These are phyloP conservation scores for Hemichromis elongatus DNA, from an alignment of 2,113 vertebrate species.

Conservation along the genomic window DNA sequence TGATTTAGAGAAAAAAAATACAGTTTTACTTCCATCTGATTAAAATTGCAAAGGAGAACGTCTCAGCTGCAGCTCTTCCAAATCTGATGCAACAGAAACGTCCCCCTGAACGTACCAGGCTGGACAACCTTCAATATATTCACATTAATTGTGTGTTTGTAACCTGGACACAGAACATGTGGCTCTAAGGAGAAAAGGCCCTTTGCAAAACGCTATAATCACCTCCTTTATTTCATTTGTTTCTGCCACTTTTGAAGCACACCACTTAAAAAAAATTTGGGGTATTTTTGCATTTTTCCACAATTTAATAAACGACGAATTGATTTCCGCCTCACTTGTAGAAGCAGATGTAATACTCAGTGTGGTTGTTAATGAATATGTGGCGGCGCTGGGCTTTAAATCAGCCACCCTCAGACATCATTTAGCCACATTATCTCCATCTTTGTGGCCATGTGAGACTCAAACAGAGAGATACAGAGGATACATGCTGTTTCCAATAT, in stretches of 20 bases:
- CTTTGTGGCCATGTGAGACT: slow-evolving; percentile 22
- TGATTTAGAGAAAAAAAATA: not conserved
- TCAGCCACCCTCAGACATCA: slow-evolving; percentile 44
- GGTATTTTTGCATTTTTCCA: not conserved
- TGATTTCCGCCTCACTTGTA: not conserved
- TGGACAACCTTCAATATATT: not conserved
- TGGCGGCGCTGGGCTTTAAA: not conserved
- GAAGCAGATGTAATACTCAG: not conserved
- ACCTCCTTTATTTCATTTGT: not conserved
- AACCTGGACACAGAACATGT: not conserved
- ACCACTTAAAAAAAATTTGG: not conserved
- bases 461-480: slow-evolving; percentile 53
- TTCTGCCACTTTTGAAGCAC: not conserved
- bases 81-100: not conserved
- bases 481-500: slow-evolving; percentile 58
- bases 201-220: not conserved
- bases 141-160: not conserved
- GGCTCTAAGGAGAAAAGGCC: not conserved
- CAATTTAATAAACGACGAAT: not conserved
- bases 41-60: not conserved
- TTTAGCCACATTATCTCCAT: slow-evolving; percentile 42
- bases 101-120: not conserved
- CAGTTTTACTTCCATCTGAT: not conserved
- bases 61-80: not conserved
- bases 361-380: slow-evolving; percentile 26